Evolutionary conservation across 2,888 invertebrate genomes (phyloP).

Genomic region (Augochlorella aurata): DNA sequence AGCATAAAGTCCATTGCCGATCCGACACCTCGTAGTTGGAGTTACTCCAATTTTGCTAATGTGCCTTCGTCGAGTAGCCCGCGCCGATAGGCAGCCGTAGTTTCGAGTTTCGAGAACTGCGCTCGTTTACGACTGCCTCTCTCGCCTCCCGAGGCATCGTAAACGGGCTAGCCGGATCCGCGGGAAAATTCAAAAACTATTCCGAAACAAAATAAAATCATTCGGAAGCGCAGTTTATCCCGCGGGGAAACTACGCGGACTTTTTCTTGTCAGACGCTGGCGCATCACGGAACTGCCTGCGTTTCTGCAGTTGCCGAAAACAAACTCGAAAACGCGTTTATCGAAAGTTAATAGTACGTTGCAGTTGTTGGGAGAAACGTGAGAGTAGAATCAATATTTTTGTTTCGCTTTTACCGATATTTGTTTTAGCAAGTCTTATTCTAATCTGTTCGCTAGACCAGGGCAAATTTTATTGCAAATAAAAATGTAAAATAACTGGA

Average conservation of each 20-base stretch:
- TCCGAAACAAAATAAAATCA: not conserved
- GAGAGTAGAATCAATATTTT: too few relatives aligned
- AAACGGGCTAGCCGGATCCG: constrained; percentile 15
- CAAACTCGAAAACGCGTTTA: too few relatives aligned
- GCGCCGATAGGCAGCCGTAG: constrained; percentile 3
- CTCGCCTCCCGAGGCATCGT: constrained; percentile 48
- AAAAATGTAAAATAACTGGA: too few relatives aligned
- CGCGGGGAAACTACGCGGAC: not conserved
- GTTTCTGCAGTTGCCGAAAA: too few relatives aligned
- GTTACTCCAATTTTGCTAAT: constrained; percentile 79
- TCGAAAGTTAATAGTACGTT: too few relatives aligned
- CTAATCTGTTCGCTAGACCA: too few relatives aligned
- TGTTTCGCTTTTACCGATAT: too few relatives aligned
- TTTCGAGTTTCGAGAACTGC: constrained; percentile 51
- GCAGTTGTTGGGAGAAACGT: too few relatives aligned
- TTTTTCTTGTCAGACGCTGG: not conserved
- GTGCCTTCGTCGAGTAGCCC: constrained; percentile 62
- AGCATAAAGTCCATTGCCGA: constrained; percentile 60
- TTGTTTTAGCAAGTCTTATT: too few relatives aligned
- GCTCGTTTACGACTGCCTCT: constrained; percentile 43
- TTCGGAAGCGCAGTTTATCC: not conserved
- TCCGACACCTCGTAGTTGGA: constrained; percentile 74
- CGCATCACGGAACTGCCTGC: not conserved
- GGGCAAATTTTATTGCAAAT: too few relatives aligned
- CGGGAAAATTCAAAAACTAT: constrained; percentile 50